Evolutionary conservation across 2,797 vertebrate genomes (phyloP).

Genomic region (Malacoraja senta): DNA sequence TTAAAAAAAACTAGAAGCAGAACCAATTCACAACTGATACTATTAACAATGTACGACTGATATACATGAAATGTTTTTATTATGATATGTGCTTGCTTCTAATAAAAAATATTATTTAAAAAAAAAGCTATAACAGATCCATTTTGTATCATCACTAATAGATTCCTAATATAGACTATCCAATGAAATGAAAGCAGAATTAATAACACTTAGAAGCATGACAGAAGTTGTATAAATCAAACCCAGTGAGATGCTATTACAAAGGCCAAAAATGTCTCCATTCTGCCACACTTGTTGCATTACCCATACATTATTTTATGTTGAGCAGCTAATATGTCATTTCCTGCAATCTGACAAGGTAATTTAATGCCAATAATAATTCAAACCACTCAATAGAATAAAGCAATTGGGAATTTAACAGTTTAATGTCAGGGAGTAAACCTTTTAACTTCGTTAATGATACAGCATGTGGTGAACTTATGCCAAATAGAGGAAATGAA

Average conservation of each 20-base stretch:
- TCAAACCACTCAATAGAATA: background rate
- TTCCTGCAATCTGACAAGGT: background rate
- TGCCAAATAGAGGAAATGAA: background rate
- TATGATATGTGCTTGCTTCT: too few relatives aligned
- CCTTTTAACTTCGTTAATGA: background rate
- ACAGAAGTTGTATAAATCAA: background rate
- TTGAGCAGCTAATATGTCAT: background rate
- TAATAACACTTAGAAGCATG: background rate
- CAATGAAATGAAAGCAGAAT: background rate
- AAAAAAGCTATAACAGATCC: background rate
- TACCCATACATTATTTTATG: background rate
- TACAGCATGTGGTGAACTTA: background rate
- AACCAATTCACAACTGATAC: too few relatives aligned
- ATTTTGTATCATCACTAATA: background rate
- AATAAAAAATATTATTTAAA: too few relatives aligned
- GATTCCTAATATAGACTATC: background rate
- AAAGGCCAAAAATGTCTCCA: background rate
- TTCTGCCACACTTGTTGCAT: background rate
- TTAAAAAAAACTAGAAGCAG: too few relatives aligned
- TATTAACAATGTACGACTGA: too few relatives aligned
- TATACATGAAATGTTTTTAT: too few relatives aligned
- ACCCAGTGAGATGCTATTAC: background rate
- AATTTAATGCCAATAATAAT: slow-evolving; percentile 11
- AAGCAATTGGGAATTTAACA: background rate
- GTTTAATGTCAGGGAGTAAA: background rate